Conservation (phyloP, 2,888 invertebrate species). For the Caenorhabditis zanzibari region DNA sequence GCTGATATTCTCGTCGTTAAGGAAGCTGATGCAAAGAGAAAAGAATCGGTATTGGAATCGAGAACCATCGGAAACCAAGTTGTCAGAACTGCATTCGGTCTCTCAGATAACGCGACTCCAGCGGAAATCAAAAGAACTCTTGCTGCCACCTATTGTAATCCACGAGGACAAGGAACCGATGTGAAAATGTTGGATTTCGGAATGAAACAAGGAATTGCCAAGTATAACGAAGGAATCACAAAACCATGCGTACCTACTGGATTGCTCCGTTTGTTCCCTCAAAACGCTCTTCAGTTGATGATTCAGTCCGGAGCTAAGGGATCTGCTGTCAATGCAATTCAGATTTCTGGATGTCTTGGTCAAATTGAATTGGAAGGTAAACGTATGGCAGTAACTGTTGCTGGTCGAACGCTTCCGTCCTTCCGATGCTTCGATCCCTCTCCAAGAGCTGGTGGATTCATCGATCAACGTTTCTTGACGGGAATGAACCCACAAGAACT, state of each 20-base stretch:
- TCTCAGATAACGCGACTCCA: constrained; percentile 87
- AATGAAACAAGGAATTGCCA: constrained; percentile 90
- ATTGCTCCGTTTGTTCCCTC: constrained; percentile 91
- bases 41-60: constrained; percentile 80
- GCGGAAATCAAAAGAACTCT: constrained; percentile 82
- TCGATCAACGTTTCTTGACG: constrained; percentile 96
- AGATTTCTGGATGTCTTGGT: constrained; percentile 95
- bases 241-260: constrained; percentile 92
- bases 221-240: constrained; percentile 93
- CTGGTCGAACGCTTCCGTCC: constrained; percentile 92
- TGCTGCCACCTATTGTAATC: constrained; percentile 82
- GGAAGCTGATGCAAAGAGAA: constrained; percentile 88
- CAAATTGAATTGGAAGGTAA: constrained; percentile 98
- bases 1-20: constrained; percentile 92
- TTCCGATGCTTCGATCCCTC: constrained; percentile 86
- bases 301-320: constrained; percentile 99
- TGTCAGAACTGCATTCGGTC: constrained; percentile 85
- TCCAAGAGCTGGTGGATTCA: constrained; percentile 89
- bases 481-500: constrained; percentile 99
- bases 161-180: constrained; percentile 84
- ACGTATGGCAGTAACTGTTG: constrained; percentile 93
- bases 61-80: constrained; percentile 80
- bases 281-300: constrained; percentile 98
- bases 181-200: constrained; percentile 90
- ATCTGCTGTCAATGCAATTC: constrained; percentile 88